Evolutionary conservation across 2,113 vertebrate genomes (phyloP), one percentile per base, ranked within the genome.

Genomic region (Ammodytes dubius): DNA sequence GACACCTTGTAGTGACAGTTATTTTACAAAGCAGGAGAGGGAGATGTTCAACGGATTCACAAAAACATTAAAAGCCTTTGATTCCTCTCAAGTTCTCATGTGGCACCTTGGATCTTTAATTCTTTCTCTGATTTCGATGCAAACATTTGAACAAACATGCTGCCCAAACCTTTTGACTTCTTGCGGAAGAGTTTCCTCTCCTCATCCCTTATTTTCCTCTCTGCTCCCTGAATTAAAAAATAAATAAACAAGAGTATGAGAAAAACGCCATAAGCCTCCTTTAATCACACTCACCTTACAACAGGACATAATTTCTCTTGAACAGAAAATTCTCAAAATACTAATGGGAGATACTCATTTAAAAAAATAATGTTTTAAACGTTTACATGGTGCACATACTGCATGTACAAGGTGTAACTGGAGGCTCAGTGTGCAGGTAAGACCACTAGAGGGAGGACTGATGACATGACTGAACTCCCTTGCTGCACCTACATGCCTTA

Each of bases 191-290:
- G 96, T 90, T 99, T 99, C 87, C 97, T 96, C 83, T 99, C 97
- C 90, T 99, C 98, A 0, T 99, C 98, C 46, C 98, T 95, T 84
- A 99, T 99, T 93, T 99, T 99, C 75, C 98, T 96, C 90, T 99
- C 98, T 0, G 98, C 98, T 92, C 98, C 98, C 98, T 99, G 88
- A 40, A 4, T 58, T 39, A 56, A 12, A 77, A 46, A 81, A 78
- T 4, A 47, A 0, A n/a, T n/a, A 42, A n/a, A 15, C 11, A 77
- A 68, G 40, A 40, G 53, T 73, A 49, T 60, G 50, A 52, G 43
- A 7, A 71, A 27, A 57, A 79, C 2, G 8, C 5, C 7, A 2
- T 8, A 0, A 45, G n/a, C n/a, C 9, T 65, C 5, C 9, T 59
- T 54, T 19, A 27, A 43, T 45, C 42, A 47, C 19, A 14, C 59